A percentile compares a stretch with the other conserved stretches of the same genome.
phyloP scores from a whole-genome alignment of 2,888 invertebrate genomes.

The Calliopum simillimum region DNA sequence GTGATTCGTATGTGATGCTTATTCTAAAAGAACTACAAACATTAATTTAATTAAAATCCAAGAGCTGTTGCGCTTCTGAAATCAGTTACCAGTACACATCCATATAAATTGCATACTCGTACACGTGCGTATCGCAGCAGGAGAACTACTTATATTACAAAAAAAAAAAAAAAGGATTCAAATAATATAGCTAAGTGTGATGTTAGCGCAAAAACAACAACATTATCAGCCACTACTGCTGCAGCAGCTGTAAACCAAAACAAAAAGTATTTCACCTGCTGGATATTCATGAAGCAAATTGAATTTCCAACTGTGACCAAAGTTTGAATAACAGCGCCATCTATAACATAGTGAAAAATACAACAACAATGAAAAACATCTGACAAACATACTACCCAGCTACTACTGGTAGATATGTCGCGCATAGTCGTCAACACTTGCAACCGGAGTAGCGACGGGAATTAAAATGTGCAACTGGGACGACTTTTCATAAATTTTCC shows the following conservation, averaged over 20 bases:
- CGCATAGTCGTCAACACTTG: neutral
- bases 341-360: conserved; percentile 27
- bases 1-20: too few relatives aligned
- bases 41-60: too few relatives aligned
- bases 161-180: too few relatives aligned
- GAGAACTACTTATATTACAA: too few relatives aligned
- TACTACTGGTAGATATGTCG: neutral
- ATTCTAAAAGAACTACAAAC: too few relatives aligned
- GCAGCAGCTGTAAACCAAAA: conserved; percentile 42
- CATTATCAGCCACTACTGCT: neutral
- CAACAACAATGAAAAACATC: conserved; percentile 39
- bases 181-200: too few relatives aligned
- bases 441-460: conserved; percentile 40
- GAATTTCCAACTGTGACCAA: conserved; percentile 49
- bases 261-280: conserved; percentile 52
- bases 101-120: too few relatives aligned
- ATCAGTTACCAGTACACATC: too few relatives aligned
- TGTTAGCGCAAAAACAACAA: too few relatives aligned
- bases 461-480: conserved; percentile 43
- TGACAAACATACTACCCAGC: too few relatives aligned
- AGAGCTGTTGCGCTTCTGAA: too few relatives aligned
- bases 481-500: conserved; percentile 37
- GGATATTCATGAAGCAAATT: conserved; percentile 54
- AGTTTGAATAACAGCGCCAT: conserved; percentile 17
- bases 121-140: too few relatives aligned